phyloP scores from a whole-genome alignment of 1,140 invertebrate genomes.

The Zaprionus davidi region DNA sequence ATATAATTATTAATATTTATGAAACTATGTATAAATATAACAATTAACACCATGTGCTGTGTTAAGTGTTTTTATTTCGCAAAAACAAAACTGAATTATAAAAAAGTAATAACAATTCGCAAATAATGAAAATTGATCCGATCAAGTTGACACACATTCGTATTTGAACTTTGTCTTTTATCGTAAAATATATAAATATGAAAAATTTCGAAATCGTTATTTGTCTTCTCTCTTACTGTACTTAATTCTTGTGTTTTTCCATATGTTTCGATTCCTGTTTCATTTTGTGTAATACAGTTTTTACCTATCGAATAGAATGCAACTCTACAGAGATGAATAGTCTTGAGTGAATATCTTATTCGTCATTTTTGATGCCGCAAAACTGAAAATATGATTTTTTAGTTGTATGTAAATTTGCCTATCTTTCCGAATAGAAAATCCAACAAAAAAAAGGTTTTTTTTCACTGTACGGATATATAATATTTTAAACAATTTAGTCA shows the following conservation, averaged over 20 bases:
- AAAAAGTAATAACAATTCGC: slow-evolving; percentile 45
- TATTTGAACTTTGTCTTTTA: slow-evolving; percentile 59
- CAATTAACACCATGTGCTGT: slow-evolving; percentile 66
- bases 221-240: slow-evolving; percentile 19
- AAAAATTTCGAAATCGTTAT: slow-evolving; percentile 17
- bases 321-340: neutral
- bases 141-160: slow-evolving; percentile 65
- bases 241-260: neutral
- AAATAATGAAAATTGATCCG: slow-evolving; percentile 46
- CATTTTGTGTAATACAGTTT: neutral
- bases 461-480: neutral
- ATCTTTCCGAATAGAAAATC: neutral
- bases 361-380: neutral
- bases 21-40: slow-evolving; percentile 55
- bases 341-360: neutral
- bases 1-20: slow-evolving; percentile 51
- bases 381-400: neutral
- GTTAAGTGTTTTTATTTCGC: slow-evolving; percentile 74
- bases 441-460: neutral
- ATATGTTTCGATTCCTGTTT: slow-evolving; percentile 24
- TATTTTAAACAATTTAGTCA: neutral
- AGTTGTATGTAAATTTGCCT: neutral
- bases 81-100: slow-evolving; percentile 31
- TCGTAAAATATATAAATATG: slow-evolving; percentile 19
- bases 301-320: neutral